These are phyloP conservation scores for Botia kubotai DNA, from an alignment of 2,797 vertebrate species.

Conservation along the genomic window DNA sequence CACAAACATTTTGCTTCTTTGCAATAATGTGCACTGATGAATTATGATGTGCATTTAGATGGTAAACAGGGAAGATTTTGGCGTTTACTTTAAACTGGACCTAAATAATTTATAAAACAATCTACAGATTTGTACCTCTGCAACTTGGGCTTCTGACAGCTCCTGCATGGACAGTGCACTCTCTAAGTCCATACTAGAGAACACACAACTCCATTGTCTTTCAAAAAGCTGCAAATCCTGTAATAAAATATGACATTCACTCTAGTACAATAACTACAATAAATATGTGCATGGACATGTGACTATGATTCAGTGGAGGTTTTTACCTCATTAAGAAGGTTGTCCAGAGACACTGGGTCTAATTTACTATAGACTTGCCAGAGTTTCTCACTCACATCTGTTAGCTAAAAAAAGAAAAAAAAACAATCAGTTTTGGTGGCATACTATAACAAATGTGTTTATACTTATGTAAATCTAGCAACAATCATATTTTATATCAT, in stretches of 20 bases:
- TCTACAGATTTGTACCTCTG: slow-evolving; percentile 80
- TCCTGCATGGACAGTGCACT: slow-evolving; percentile 91
- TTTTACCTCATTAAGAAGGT: slow-evolving; percentile 87
- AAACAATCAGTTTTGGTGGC: neutral
- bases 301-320: neutral
- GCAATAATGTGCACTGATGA: no score
- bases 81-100: neutral
- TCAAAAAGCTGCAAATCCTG: slow-evolving; percentile 90
- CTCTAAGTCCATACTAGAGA: slow-evolving; percentile 93
- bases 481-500: no score
- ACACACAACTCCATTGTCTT: slow-evolving; percentile 91
- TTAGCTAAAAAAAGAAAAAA: slow-evolving; percentile 76
- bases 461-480: no score
- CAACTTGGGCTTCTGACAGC: slow-evolving; percentile 92
- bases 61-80: neutral
- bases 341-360: slow-evolving; percentile 90
- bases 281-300: neutral
- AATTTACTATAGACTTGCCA: slow-evolving; percentile 91
- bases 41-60: no score
- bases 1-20: no score
- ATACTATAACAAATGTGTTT: neutral
- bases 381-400: slow-evolving; percentile 91
- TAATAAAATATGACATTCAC: slow-evolving; percentile 50
- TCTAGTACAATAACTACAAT: neutral
- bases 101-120: neutral